A percentile compares a stretch with the other conserved stretches of the same genome.
phyloP scores from a whole-genome alignment of 2,888 invertebrate species.

The Dryocosmus kuriphilus region DNA sequence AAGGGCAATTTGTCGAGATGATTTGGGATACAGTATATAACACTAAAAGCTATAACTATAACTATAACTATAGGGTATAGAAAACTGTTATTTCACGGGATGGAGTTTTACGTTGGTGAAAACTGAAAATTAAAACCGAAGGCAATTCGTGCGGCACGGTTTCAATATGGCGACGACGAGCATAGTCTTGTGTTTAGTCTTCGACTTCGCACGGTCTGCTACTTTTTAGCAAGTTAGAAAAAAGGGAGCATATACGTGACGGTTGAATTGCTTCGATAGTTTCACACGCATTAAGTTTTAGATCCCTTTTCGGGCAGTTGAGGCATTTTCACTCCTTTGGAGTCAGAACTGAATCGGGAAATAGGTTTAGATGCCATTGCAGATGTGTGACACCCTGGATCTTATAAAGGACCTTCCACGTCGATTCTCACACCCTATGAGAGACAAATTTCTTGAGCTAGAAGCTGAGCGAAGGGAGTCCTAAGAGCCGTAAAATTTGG shows the following conservation, averaged over 20 bases:
- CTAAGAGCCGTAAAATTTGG: conserved; percentile 51
- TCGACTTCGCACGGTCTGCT: conserved; percentile 8
- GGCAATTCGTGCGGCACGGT: conserved; percentile 10
- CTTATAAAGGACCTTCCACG: background rate
- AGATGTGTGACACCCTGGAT: background rate
- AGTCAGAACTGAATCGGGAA: too few species aligned
- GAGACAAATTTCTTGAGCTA: conserved; percentile 14
- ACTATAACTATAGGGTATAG: background rate
- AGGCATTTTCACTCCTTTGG: too few species aligned
- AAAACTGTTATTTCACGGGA: conserved; percentile 19
- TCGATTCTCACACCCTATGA: conserved; percentile 12
- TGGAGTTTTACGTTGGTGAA: background rate
- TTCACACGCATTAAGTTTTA: background rate
- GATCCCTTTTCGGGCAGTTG: background rate
- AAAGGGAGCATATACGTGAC: background rate
- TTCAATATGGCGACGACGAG: conserved; percentile 4
- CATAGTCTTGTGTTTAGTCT: conserved; percentile 17
- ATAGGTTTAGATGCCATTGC: background rate
- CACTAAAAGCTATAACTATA: conserved; percentile 4
- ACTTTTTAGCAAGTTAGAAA: conserved; percentile 3
- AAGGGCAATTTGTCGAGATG: conserved; percentile 29
- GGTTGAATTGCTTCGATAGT: conserved; percentile 8
- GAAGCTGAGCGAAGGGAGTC: background rate
- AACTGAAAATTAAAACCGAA: conserved; percentile 23
- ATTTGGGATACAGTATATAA: background rate